Evolutionary conservation across 2,113 vertebrate genomes (phyloP).

Genomic region (Hypocryptadius cinnamomeus): DNA sequence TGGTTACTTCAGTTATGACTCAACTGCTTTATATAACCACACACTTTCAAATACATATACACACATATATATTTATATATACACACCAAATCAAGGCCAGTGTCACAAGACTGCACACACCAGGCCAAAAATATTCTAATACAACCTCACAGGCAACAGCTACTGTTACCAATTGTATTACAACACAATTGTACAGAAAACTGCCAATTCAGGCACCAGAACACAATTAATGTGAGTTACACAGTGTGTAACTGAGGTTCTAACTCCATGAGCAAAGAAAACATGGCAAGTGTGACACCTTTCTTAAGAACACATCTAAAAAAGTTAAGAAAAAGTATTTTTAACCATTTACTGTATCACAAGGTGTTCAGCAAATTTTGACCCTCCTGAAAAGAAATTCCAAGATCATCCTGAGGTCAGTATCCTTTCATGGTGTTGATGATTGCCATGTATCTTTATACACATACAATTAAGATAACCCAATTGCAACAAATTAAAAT

Average conservation of each 20-base stretch:
- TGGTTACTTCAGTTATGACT: slow-evolving; percentile 62
- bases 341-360: not conserved
- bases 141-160: not conserved
- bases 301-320: not conserved
- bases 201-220: not conserved
- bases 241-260: not conserved
- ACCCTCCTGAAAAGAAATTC: not conserved
- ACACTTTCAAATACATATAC: not conserved
- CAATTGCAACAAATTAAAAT: not conserved
- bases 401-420: not conserved
- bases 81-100: slow-evolving; percentile 34
- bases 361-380: not conserved
- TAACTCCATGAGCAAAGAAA: not conserved
- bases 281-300: not conserved
- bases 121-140: slow-evolving; percentile 42
- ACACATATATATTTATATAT: not conserved
- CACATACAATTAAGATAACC: not conserved
- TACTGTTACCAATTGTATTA: not conserved
- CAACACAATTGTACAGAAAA: not conserved
- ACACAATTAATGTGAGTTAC: not conserved
- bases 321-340: not conserved
- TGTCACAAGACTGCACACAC: slow-evolving; percentile 46
- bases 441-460: not conserved
- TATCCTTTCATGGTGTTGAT: not conserved
- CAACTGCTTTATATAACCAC: slow-evolving; percentile 59